These are phyloP conservation scores for Sipha maydis DNA, from an alignment of 2,888 invertebrate species.

Conservation along the genomic window DNA sequence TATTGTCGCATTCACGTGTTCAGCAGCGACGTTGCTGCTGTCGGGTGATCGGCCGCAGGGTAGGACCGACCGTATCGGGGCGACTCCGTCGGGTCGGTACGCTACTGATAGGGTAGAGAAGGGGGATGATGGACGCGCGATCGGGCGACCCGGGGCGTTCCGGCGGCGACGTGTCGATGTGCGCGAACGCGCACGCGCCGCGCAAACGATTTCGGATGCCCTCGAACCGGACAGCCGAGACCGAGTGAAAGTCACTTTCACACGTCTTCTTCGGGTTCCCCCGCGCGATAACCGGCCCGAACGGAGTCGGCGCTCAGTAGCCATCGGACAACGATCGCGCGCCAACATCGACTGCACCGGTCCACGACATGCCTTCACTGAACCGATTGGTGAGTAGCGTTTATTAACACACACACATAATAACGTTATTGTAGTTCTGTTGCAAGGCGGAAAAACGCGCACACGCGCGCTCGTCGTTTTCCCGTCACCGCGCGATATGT, in stretches of 20 bases:
- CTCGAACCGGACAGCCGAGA: slow-evolving; percentile 55
- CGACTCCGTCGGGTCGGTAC: too few relatives aligned
- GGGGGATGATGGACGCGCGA: background rate
- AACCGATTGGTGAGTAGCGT: slow-evolving; percentile 45
- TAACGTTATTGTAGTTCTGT: too few relatives aligned
- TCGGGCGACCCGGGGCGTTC: background rate
- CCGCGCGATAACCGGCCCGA: background rate
- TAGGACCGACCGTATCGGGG: too few relatives aligned
- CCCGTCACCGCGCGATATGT: too few relatives aligned
- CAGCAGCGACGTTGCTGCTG: too few relatives aligned
- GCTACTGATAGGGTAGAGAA: too few relatives aligned
- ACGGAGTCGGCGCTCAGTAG: slow-evolving; percentile 14
- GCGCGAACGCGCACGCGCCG: background rate
- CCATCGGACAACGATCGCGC: slow-evolving; percentile 44
- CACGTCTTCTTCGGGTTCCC: slow-evolving; percentile 49
- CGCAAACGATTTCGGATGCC: slow-evolving; percentile 36
- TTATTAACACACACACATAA: too few relatives aligned
- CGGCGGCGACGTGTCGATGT: background rate
- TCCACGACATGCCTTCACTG: slow-evolving; percentile 23
- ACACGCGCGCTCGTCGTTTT: too few relatives aligned
- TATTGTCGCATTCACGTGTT: too few relatives aligned
- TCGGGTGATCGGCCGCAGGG: too few relatives aligned
- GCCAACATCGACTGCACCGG: slow-evolving; percentile 17
- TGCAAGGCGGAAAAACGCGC: too few relatives aligned
- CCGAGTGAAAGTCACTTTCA: slow-evolving; percentile 61